Evolutionary conservation across 2,113 vertebrate species (phyloP), one percentile per base, ranked within the genome.

Genomic region (Ranitomeya imitator): DNA sequence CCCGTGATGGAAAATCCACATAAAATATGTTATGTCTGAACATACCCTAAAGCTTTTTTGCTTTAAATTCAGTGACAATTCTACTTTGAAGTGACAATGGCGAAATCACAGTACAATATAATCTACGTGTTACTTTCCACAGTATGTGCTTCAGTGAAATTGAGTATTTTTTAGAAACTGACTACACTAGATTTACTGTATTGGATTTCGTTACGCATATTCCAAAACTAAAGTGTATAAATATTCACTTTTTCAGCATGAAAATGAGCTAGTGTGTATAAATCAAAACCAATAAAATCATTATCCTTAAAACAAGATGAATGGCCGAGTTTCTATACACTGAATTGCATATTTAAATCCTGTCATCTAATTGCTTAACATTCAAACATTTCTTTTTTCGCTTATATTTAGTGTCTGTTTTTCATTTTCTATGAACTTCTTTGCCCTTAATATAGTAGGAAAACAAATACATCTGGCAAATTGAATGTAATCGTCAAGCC

Each of bases 401-500:
- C 18, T 14, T 23, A 61, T 69, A n/a, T 83, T 83, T 26, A 6
- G 19, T 8, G 63, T 83, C 18, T 83, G 81, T 15, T 83, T 63
- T 51, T 54, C 21, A 45, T 54, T 83, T 67, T 83, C 19, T 23
- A 11, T 83, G 65, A 83, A 83, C 63, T 26, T 19, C 51, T 51
- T 83, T 83, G 19, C 61, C 59, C 61, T 61, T 51, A n/a, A 51
- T 69, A 54, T 69, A 69, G 19, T 52, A 63, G 60, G 63, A 86
- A 80, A 79, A 86, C 31, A 86, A 86, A 86, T 69, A 86, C 85
- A 86, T 63, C 85, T 86, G 85, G 85, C 51, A 80, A 67, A 63
- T 80, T 54, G 19, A 69, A 80, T 65, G 74, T 23, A 67, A 63
- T 86, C 67, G 74, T 86, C 51, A 67, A 79, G 23, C 63, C 45